phyloP scores from a whole-genome alignment of 1,140 invertebrate species.

The Argopecten irradians region DNA sequence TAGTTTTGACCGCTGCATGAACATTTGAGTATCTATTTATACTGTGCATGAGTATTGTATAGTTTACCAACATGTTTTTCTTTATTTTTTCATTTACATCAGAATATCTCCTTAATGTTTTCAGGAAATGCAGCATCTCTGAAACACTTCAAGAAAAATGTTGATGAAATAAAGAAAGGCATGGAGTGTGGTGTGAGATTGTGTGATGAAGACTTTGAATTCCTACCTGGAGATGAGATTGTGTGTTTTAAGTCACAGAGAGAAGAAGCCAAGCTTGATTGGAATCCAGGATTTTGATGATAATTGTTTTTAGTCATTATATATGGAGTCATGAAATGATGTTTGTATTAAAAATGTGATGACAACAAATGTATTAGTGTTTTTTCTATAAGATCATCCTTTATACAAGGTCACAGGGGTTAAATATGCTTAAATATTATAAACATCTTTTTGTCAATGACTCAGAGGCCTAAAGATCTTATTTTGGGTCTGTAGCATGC shows the following conservation, averaged over 20 bases:
- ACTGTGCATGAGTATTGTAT: not conserved
- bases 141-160: slow-evolving; percentile 93
- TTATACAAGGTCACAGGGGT: too few relatives aligned
- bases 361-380: too few relatives aligned
- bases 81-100: slow-evolving; percentile 32
- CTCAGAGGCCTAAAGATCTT: too few relatives aligned
- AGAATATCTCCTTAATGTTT: too few relatives aligned
- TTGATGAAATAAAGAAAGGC: slow-evolving; percentile 88
- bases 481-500: too few relatives aligned
- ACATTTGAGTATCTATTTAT: not conserved
- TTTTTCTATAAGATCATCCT: too few relatives aligned
- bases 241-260: slow-evolving; percentile 85
- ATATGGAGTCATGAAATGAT: not conserved
- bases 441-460: too few relatives aligned
- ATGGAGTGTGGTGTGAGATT: slow-evolving; percentile 92
- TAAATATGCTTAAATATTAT: too few relatives aligned
- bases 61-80: not conserved
- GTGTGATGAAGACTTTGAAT: slow-evolving; percentile 81
- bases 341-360: too few relatives aligned
- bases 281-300: slow-evolving; percentile 88
- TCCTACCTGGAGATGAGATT: slow-evolving; percentile 87
- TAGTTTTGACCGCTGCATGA: not conserved
- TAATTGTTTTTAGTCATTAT: not conserved
- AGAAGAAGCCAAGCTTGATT: slow-evolving; percentile 83
- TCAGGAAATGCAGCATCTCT: slow-evolving; percentile 86